Base-by-base conservation (phyloP, 2,888 invertebrate genomes). In the Drosophila kuntzei region DNA sequence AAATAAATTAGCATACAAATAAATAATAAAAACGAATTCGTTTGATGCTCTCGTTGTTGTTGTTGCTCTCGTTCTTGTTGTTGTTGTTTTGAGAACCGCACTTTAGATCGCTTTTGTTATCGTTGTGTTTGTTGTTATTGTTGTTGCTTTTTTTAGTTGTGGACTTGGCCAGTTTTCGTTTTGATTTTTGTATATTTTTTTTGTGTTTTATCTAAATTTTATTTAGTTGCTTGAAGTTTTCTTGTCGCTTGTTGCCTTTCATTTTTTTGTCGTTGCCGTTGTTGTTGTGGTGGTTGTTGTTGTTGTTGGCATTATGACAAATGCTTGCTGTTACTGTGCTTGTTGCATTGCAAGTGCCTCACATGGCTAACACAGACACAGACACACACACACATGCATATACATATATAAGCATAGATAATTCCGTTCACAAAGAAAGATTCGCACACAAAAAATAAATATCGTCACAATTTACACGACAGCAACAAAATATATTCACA, bases 1-100 rank as follows among this genome's bases (percentile, higher is more conserved):
- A 80, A 78, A 87, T 69, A 76, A 86, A 81, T 88, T 88, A 79
- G 83, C 87, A 88, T 88, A 76, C 60, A 68, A 76, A 88, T 82
- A 83, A 86, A 86, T 88, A 87, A 67, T 83, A 63, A 76, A 63
- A 61, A 59, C 53, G 63, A 71, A 75, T 59, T 67, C 55, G 50
- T 53, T 67, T 51, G 59, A 43, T 77, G 47, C 43, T 67, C 41
- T 51, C 14, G 62, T 54, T 62, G 5, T 43, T 60, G n/a, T n/a
- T 27, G 27, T 27, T 27, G 27, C 27, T 27, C 27, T 27, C 27
- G 27, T 27, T 27, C 27, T 27, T 27, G 27, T 27, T 7, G 27
- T 6, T 9, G 27, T 9, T 27, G 7, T 9, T 55, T 60, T 59
- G 41, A 72, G 72, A 72, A 76, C 57, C 43, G 27, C 71, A 53